Percentiles rank a stretch among this genome's conserved stretches.
Evolutionary conservation across 1,140 invertebrate species (phyloP).

Genomic region (Thrips palmi): DNA sequence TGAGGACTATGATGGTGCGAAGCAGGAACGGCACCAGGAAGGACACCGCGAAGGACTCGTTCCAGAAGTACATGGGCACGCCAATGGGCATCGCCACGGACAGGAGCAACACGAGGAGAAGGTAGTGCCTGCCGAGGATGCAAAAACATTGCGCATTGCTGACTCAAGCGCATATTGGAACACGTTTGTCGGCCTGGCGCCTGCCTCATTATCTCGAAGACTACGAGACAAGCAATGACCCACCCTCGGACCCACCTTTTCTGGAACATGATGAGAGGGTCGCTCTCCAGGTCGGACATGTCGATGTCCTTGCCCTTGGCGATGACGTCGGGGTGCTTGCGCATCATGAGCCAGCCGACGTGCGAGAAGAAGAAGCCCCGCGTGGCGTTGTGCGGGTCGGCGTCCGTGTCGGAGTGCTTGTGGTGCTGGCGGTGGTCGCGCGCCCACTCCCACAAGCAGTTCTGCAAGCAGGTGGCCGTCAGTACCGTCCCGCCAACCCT

Average conservation of each 20-base stretch:
- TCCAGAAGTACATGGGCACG: neutral
- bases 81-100: neutral
- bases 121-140: neutral
- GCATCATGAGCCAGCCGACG: conserved; percentile 42
- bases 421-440: conserved; percentile 46
- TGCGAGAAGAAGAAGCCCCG: conserved; percentile 49
- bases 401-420: conserved; percentile 44
- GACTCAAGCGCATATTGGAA: no score
- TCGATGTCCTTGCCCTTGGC: conserved; percentile 47
- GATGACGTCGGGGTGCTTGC: conserved; percentile 42
- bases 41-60: neutral
- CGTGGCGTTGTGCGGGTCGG: conserved; percentile 41
- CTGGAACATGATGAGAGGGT: conserved; percentile 57
- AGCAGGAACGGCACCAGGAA: no score
- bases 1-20: no score
- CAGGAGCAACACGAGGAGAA: neutral
- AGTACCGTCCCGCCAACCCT: conserved; percentile 3
- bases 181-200: no score
- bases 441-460: conserved; percentile 25
- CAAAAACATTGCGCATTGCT: no score
- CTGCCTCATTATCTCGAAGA: no score
- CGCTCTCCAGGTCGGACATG: conserved; percentile 45
- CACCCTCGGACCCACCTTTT: conserved; percentile 30
- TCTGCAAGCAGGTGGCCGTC: conserved; percentile 12
- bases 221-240: no score